phyloP scores from a whole-genome alignment of 2,888 invertebrate species.

The Drosophila sordidapex region DNA sequence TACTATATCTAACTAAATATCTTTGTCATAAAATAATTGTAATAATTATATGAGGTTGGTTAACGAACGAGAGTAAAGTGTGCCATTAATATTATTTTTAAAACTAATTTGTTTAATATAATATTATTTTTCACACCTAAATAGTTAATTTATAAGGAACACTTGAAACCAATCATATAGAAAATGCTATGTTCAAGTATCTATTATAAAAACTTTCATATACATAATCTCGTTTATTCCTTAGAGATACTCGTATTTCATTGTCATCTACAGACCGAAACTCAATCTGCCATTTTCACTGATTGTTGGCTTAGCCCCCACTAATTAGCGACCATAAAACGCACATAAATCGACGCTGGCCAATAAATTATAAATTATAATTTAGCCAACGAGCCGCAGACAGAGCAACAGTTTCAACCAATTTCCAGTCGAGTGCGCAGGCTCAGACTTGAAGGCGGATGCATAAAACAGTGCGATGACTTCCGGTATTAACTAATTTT shows the following conservation, averaged over 20 bases:
- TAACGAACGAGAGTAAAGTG: background rate
- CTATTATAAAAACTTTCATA: background rate
- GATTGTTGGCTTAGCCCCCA: slow-evolving; percentile 39
- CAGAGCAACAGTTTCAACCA: slow-evolving; percentile 72
- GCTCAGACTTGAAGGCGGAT: slow-evolving; percentile 71
- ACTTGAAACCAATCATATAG: background rate
- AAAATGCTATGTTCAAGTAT: background rate
- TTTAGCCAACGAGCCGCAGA: slow-evolving; percentile 51
- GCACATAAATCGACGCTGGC: slow-evolving; percentile 69
- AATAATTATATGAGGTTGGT: background rate
- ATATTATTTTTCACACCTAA: background rate
- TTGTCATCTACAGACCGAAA: slow-evolving; percentile 50
- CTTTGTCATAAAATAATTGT: too few species aligned
- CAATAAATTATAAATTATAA: slow-evolving; percentile 79
- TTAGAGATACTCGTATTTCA: slow-evolving; percentile 30
- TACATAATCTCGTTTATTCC: background rate
- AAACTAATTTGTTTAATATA: background rate
- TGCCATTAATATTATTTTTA: background rate
- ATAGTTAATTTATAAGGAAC: background rate
- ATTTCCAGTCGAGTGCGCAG: slow-evolving; percentile 75
- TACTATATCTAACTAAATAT: background rate
- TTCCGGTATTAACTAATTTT: slow-evolving; percentile 81
- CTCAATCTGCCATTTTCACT: background rate
- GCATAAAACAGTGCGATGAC: slow-evolving; percentile 80
- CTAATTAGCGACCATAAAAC: slow-evolving; percentile 79